A percentile compares a stretch with the other conserved stretches of the same genome.
Evolutionary conservation across 1,140 invertebrate genomes (phyloP).

Genomic region (Thrips palmi): DNA sequence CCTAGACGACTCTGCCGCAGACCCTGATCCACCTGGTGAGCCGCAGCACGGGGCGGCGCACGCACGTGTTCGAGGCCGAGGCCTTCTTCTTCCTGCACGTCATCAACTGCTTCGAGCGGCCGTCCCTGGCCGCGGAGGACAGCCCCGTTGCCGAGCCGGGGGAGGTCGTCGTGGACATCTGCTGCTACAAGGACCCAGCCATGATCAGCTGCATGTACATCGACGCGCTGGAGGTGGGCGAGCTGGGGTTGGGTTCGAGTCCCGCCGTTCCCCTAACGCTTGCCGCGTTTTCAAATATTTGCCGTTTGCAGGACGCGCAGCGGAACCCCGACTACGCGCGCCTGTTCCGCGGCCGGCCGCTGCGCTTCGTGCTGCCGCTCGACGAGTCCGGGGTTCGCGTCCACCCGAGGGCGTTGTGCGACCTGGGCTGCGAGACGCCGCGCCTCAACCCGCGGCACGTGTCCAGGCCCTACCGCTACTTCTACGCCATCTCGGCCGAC

Average conservation of each 20-base stretch:
- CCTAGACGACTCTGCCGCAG: slow-evolving; percentile 30
- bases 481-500: slow-evolving; percentile 77
- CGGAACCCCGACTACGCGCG: slow-evolving; percentile 58
- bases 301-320: slow-evolving; percentile 41
- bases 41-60: slow-evolving; percentile 35
- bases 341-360: slow-evolving; percentile 55
- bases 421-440: slow-evolving; percentile 68
- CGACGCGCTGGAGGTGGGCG: slow-evolving; percentile 49
- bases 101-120: slow-evolving; percentile 77
- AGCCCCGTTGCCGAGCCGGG: slow-evolving; percentile 33
- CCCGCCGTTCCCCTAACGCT: neutral
- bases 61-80: slow-evolving; percentile 42
- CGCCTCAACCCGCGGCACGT: slow-evolving; percentile 48
- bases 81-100: slow-evolving; percentile 75
- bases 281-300: neutral
- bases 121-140: too few relatives aligned
- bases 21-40: slow-evolving; percentile 56
- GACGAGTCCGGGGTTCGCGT: too few relatives aligned
- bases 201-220: slow-evolving; percentile 76
- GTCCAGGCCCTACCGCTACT: slow-evolving; percentile 55
- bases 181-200: slow-evolving; percentile 58
- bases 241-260: neutral
- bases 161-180: slow-evolving; percentile 59
- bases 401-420: too few relatives aligned
- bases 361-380: slow-evolving; percentile 50